phyloP scores from a whole-genome alignment of 2,797 vertebrate species.

The Cossypha niveicapilla region DNA sequence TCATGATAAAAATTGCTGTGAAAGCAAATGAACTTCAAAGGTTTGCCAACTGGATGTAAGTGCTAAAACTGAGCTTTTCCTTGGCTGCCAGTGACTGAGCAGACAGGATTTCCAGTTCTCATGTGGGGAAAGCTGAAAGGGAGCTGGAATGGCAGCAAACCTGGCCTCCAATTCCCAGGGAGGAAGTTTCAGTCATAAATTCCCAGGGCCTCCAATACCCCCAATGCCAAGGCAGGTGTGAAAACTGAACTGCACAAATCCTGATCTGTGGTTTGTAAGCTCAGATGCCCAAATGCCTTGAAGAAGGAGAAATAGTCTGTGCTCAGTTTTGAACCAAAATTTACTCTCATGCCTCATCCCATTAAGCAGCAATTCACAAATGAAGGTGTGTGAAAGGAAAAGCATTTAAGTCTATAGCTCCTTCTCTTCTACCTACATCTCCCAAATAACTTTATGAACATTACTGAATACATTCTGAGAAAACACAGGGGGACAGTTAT shows the following conservation, averaged over 20 bases:
- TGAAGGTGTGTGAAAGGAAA: background rate
- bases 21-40: slow-evolving; percentile 8
- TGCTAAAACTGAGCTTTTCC: background rate
- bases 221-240: background rate
- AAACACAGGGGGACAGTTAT: background rate
- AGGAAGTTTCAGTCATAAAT: background rate
- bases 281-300: background rate
- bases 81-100: background rate
- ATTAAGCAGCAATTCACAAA: background rate
- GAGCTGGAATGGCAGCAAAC: background rate
- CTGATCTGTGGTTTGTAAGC: background rate
- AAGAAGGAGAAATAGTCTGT: background rate
- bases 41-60: background rate
- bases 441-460: background rate
- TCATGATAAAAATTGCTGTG: background rate
- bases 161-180: background rate
- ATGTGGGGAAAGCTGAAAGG: background rate
- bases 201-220: background rate
- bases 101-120: background rate
- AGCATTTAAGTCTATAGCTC: background rate
- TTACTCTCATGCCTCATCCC: background rate
- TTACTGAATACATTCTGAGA: background rate
- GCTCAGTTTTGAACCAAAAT: background rate
- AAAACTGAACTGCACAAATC: background rate
- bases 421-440: background rate